phyloP scores from a whole-genome alignment of 2,113 vertebrate species.

The Columba janthina region DNA sequence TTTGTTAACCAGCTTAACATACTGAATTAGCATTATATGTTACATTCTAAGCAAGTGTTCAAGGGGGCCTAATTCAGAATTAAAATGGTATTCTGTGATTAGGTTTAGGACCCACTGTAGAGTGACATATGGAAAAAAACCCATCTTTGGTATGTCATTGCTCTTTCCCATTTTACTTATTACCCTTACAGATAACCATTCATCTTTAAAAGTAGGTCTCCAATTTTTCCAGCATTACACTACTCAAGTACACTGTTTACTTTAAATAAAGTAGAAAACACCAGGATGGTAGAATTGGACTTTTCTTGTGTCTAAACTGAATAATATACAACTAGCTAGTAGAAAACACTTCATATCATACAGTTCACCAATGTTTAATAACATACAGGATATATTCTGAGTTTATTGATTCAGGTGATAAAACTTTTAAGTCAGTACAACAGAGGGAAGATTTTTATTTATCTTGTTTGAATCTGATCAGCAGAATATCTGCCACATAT shows the following conservation, averaged over 20 bases:
- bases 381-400: neutral
- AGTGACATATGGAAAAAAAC: neutral
- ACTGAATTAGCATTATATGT: neutral
- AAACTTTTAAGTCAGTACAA: conserved; percentile 24
- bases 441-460: conserved; percentile 49
- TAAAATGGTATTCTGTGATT: neutral
- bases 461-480: conserved; percentile 42
- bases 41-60: neutral
- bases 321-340: neutral
- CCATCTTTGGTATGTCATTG: neutral
- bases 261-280: neutral
- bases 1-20: neutral
- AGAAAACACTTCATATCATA: neutral
- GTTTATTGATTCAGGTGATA: conserved; percentile 28
- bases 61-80: neutral
- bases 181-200: neutral
- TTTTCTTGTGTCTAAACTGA: neutral
- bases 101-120: neutral
- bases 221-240: neutral
- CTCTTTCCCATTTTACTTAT: neutral
- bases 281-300: neutral
- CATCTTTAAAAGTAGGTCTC: neutral
- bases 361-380: neutral
- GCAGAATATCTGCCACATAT: conserved; percentile 38
- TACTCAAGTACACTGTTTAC: neutral